A percentile compares a stretch with the other conserved stretches of the same genome.
phyloP scores from a whole-genome alignment of 2,113 vertebrate species.

The Girardinichthys multiradiatus region DNA sequence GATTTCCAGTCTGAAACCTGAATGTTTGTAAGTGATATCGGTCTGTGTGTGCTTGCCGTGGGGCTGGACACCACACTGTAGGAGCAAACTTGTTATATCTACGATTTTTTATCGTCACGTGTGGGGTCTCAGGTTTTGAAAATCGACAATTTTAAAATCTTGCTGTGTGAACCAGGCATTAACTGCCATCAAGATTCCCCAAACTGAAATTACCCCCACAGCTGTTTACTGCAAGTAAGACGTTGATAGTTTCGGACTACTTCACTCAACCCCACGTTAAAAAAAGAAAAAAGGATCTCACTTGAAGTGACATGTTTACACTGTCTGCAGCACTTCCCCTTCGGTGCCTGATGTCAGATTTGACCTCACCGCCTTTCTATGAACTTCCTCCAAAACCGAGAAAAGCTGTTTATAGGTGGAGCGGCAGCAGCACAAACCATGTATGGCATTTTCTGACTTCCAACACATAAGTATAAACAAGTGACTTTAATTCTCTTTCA shows the following conservation, averaged over 20 bases:
- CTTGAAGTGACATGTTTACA: neutral
- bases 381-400: slow-evolving; percentile 36
- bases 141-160: no score
- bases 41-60: no score
- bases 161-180: no score
- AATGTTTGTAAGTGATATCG: no score
- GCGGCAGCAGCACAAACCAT: neutral
- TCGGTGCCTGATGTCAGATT: slow-evolving; percentile 7
- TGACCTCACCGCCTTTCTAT: slow-evolving; percentile 16
- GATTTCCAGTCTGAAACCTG: no score
- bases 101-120: no score
- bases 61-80: no score
- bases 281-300: neutral
- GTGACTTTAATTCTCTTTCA: slow-evolving; percentile 62
- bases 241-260: neutral
- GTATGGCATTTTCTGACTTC: neutral
- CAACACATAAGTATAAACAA: slow-evolving; percentile 58
- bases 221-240: neutral
- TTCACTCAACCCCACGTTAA: neutral
- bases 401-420: slow-evolving; percentile 15
- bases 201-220: no score
- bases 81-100: no score
- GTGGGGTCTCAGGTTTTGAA: no score
- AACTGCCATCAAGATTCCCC: neutral
- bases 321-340: slow-evolving; percentile 36